These are phyloP conservation scores for Micromussa lordhowensis DNA, from an alignment of 92 coral and sea anemone genomes.

Conservation along the genomic window DNA sequence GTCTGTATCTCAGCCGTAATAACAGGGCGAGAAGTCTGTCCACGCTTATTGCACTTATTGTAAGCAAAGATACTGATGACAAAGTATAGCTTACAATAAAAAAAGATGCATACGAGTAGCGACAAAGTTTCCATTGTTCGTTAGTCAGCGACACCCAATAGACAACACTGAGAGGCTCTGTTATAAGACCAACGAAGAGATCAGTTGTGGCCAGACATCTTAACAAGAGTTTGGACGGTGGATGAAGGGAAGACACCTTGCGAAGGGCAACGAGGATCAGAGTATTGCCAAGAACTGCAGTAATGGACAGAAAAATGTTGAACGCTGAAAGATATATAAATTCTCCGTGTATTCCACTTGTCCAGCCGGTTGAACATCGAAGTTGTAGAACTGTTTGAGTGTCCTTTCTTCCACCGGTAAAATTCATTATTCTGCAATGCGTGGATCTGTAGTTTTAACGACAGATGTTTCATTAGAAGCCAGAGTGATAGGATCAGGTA, in stretches of 20 bases:
- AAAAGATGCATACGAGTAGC: not conserved
- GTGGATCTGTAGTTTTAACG: not conserved
- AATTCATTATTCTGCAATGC: not conserved
- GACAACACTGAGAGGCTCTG: not conserved
- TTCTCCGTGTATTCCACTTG: too few species aligned
- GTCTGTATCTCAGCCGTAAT: constrained; percentile 6
- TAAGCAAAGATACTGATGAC: not conserved
- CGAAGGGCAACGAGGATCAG: too few species aligned
- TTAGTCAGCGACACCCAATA: not conserved
- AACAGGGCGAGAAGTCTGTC: constrained; percentile 18
- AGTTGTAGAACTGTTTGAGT: too few species aligned
- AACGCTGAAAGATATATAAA: too few species aligned
- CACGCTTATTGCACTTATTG: not conserved
- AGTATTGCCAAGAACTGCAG: too few species aligned
- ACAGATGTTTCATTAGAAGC: not conserved
- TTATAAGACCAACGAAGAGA: not conserved
- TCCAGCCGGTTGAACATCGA: too few species aligned
- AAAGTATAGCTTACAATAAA: not conserved
- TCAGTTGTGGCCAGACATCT: constrained; percentile 1
- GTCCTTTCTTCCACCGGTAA: not conserved
- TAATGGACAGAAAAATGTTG: too few species aligned
- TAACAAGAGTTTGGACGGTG: not conserved
- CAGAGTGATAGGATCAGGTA: too few species aligned
- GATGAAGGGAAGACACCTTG: not conserved
- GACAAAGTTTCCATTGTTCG: not conserved